Evolutionary conservation across 1,140 invertebrate species (phyloP).

Genomic region (Condylostylus longicornis): DNA sequence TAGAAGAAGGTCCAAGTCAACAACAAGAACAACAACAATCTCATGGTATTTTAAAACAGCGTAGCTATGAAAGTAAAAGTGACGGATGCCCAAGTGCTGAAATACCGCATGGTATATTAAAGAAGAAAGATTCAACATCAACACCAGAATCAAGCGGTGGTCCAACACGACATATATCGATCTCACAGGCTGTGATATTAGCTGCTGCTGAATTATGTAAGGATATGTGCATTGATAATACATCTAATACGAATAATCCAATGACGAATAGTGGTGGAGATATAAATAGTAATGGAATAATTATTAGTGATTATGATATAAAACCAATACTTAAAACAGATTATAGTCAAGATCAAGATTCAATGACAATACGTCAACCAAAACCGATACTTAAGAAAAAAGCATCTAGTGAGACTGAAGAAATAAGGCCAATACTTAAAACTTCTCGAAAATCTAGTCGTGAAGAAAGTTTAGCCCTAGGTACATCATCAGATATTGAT

Average conservation of each 20-base stretch:
- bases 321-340: slow-evolving; percentile 57
- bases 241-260: slow-evolving; percentile 9
- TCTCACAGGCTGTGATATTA: slow-evolving; percentile 50
- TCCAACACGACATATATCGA: slow-evolving; percentile 46
- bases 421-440: slow-evolving; percentile 61
- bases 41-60: slow-evolving; percentile 52
- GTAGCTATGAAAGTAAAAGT: slow-evolving; percentile 43
- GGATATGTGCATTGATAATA: slow-evolving; percentile 14
- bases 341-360: slow-evolving; percentile 20
- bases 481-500: slow-evolving; percentile 9
- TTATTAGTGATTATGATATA: slow-evolving; percentile 42
- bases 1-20: slow-evolving; percentile 27
- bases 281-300: slow-evolving; percentile 35
- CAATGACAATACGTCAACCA: slow-evolving; percentile 37
- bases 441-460: slow-evolving; percentile 45
- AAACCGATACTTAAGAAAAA: slow-evolving; percentile 75
- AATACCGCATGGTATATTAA: slow-evolving; percentile 59
- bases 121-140: slow-evolving; percentile 47
- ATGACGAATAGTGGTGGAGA: slow-evolving; percentile 9
- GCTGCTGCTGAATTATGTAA: slow-evolving; percentile 40
- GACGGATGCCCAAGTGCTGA: slow-evolving; percentile 36
- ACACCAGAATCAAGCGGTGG: slow-evolving; percentile 34
- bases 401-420: slow-evolving; percentile 60
- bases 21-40: slow-evolving; percentile 26
- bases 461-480: slow-evolving; percentile 23